Percentiles rank a stretch among this genome's conserved stretches.
Conservation (phyloP, 2,113 vertebrate genomes). For the Bos indicus region DNA sequence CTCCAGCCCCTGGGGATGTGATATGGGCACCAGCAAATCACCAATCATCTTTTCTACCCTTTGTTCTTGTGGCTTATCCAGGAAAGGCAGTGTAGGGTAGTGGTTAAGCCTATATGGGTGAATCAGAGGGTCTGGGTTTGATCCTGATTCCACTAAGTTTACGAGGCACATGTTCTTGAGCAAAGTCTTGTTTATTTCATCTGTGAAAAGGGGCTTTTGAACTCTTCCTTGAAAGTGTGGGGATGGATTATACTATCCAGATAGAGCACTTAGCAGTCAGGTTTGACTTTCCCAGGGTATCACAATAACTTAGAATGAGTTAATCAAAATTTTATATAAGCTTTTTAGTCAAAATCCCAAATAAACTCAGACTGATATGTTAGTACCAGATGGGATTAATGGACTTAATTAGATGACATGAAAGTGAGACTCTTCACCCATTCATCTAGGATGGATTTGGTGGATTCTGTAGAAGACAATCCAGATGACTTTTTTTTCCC, state of each 20-base stretch:
- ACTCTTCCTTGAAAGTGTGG: neutral
- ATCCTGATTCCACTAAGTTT: neutral
- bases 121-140: neutral
- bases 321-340: neutral
- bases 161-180: neutral
- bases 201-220: neutral
- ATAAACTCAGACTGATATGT: neutral
- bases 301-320: neutral
- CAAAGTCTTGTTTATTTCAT: neutral
- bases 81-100: neutral
- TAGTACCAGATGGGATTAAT: neutral
- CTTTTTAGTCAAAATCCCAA: neutral
- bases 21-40: neutral
- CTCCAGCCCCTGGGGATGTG: neutral
- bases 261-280: neutral
- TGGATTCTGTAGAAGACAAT: neutral
- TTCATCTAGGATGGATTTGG: neutral
- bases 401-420: neutral
- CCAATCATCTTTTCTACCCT: neutral
- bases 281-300: neutral
- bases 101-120: neutral
- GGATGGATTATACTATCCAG: neutral
- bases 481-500: neutral
- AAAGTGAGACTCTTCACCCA: neutral
- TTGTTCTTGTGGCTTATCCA: neutral